Evolutionary conservation across 37 sponge, comb jelly and placozoan species (phyloP).

Genomic region (Haliclona indistincta): DNA sequence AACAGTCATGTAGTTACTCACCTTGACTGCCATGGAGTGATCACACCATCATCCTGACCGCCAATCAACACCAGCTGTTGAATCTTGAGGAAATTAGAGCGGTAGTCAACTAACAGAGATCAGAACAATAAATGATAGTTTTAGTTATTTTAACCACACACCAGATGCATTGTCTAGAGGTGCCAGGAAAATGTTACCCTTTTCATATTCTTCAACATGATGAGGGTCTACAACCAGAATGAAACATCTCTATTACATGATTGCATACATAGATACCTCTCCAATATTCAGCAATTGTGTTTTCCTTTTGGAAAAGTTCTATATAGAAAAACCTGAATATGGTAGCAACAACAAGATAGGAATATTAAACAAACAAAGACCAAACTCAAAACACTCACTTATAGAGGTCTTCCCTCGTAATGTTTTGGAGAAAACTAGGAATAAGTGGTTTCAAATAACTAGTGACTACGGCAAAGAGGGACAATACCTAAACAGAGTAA

Average conservation of each 20-base stretch:
- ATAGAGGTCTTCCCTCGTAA: slow-evolving; percentile 57
- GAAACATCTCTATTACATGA: not conserved
- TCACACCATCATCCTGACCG: slow-evolving; percentile 94
- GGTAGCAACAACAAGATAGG: too few species aligned
- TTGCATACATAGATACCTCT: slow-evolving; percentile 26
- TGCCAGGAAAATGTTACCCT: too few species aligned
- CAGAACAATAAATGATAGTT: too few species aligned
- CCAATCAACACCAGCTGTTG: slow-evolving; percentile 82
- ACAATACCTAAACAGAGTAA: not conserved
- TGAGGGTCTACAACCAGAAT: slow-evolving; percentile 54
- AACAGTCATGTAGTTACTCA: too few species aligned
- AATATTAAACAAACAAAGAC: too few species aligned
- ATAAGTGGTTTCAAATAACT: not conserved
- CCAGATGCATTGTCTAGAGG: too few species aligned
- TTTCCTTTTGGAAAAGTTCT: slow-evolving; percentile 25
- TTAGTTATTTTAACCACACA: too few species aligned
- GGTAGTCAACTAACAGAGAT: slow-evolving; percentile 42
- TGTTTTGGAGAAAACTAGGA: slow-evolving; percentile 61
- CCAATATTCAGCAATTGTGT: slow-evolving; percentile 72
- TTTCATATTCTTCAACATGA: too few species aligned
- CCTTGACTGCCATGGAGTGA: slow-evolving; percentile 99
- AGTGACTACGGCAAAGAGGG: not conserved
- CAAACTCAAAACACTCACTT: slow-evolving; percentile 31
- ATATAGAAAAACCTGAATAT: slow-evolving; percentile 69
- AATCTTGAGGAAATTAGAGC: slow-evolving; percentile 60